phyloP scores from a whole-genome alignment of 1,140 invertebrate species.

The Drosophila obscura region DNA sequence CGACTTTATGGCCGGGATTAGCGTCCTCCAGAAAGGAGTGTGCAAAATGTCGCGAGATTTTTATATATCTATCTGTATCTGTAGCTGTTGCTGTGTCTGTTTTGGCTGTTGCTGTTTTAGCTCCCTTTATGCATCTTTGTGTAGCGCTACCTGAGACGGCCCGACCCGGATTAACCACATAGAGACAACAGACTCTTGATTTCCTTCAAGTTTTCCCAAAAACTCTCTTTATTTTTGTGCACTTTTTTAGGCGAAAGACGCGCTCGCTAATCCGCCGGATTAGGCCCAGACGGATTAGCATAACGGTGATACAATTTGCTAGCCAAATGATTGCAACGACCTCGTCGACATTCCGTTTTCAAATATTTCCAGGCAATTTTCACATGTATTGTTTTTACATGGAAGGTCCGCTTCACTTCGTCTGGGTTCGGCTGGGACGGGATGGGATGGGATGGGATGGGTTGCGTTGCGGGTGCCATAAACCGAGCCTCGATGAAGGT shows the following conservation, averaged over 20 bases:
- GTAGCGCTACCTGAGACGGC: constrained; percentile 23
- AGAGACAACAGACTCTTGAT: constrained; percentile 53
- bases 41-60: constrained; percentile 54
- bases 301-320: constrained; percentile 75
- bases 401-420: constrained; percentile 49
- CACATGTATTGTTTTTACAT: constrained; percentile 57
- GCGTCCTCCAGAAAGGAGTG: constrained; percentile 75
- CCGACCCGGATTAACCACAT: constrained; percentile 67
- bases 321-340: constrained; percentile 62
- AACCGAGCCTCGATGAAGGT: constrained; percentile 19
- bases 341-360: constrained; percentile 46
- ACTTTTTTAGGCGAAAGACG: constrained; percentile 69
- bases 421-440: too few relatives aligned
- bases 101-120: constrained; percentile 16
- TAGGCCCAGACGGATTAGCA: constrained; percentile 74
- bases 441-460: too few relatives aligned
- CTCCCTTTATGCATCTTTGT: constrained; percentile 27
- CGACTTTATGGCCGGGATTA: constrained; percentile 75
- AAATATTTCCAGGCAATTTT: constrained; percentile 5
- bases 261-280: constrained; percentile 71
- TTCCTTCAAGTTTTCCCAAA: constrained; percentile 67
- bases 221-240: constrained; percentile 60
- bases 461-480: constrained; percentile 38
- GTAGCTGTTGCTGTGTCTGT: constrained; percentile 19
- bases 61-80: constrained; percentile 19